Evolutionary conservation across 2,797 vertebrate genomes (phyloP).

Genomic region (Rhinichthys osculus): DNA sequence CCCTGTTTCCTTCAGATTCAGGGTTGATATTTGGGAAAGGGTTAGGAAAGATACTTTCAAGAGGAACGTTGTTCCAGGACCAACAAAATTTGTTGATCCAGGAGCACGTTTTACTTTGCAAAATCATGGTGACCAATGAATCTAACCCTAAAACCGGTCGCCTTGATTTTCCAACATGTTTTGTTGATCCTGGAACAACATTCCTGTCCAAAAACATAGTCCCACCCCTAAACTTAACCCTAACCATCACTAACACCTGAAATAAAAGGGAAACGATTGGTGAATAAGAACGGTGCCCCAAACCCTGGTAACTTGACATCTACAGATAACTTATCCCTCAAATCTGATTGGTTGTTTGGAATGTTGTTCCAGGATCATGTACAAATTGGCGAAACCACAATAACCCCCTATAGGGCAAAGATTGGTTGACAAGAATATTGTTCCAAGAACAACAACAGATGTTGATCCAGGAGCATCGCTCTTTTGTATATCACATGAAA

Average conservation of each 20-base stretch:
- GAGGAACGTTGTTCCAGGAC: neutral
- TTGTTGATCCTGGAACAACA: neutral
- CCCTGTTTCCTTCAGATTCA: neutral
- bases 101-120: neutral
- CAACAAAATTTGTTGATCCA: neutral
- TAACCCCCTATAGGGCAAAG: neutral
- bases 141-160: neutral
- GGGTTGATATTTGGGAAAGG: neutral
- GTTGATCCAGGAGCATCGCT: neutral
- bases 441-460: slow-evolving; percentile 5
- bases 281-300: neutral
- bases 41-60: neutral
- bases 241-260: too few relatives aligned
- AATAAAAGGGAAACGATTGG: neutral
- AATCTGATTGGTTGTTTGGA: neutral
- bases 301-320: neutral
- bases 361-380: neutral
- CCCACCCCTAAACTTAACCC: neutral
- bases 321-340: neutral
- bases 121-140: neutral
- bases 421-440: neutral
- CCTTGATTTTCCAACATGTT: neutral
- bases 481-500: slow-evolving; percentile 5
- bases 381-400: neutral
- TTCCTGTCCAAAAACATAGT: neutral